These are phyloP conservation scores for Dallia pectoralis DNA, from an alignment of 2,797 vertebrate genomes.

Conservation along the genomic window DNA sequence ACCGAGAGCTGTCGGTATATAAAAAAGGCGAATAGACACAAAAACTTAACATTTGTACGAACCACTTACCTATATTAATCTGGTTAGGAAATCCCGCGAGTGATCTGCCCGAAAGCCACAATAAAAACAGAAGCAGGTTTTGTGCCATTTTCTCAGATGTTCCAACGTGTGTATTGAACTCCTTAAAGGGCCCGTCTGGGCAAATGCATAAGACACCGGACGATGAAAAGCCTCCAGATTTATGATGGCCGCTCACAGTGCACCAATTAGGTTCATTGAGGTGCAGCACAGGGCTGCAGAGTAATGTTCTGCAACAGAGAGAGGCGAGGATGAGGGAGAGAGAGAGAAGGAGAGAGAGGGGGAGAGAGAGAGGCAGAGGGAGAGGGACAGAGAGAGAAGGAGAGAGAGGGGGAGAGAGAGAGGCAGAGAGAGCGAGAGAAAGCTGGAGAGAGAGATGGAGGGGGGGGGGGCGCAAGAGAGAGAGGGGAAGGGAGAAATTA, in stretches of 20 bases:
- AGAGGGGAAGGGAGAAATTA: background rate
- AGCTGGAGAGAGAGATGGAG: background rate
- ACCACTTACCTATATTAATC: slow-evolving; percentile 95
- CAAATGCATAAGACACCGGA: slow-evolving; percentile 80
- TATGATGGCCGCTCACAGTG: slow-evolving; percentile 81
- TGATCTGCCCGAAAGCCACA: slow-evolving; percentile 86
- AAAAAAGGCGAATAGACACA: background rate
- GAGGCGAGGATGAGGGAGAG: slow-evolving; percentile 19
- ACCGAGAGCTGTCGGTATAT: background rate
- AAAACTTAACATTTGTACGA: background rate
- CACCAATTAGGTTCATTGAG: slow-evolving; percentile 85
- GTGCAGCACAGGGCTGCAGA: slow-evolving; percentile 76
- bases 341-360: slow-evolving; percentile 25
- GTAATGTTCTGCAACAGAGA: slow-evolving; percentile 64
- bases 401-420: slow-evolving; percentile 28
- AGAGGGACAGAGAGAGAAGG: slow-evolving; percentile 13
- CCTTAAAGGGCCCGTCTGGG: slow-evolving; percentile 78
- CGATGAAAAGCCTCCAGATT: slow-evolving; percentile 67
- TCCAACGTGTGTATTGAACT: slow-evolving; percentile 79
- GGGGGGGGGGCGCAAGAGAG: slow-evolving; percentile 4
- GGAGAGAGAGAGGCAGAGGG: slow-evolving; percentile 16
- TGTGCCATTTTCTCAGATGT: slow-evolving; percentile 96
- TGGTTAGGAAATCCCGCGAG: slow-evolving; percentile 93
- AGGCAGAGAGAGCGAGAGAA: no score
- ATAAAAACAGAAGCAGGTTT: slow-evolving; percentile 81